Percentiles rank a stretch among this genome's conserved stretches.
Conservation (phyloP, 1,140 invertebrate species). For the Leptinotarsa undecemlineata region DNA sequence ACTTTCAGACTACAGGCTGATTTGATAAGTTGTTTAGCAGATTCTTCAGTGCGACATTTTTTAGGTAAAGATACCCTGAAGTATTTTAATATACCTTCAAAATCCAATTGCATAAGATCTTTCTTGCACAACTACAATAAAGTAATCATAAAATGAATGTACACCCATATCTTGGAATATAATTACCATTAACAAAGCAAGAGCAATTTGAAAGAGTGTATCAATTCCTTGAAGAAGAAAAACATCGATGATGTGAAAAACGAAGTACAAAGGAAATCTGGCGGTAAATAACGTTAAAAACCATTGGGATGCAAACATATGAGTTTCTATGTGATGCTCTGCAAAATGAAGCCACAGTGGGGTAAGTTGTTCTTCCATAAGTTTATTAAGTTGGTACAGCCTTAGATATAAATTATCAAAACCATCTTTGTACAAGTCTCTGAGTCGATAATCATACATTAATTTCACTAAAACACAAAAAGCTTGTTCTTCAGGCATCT, state of each 20-base stretch:
- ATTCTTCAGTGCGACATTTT: conserved; percentile 90
- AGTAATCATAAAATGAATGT: conserved; percentile 9
- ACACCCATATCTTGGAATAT: not conserved
- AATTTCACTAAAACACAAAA: conserved; percentile 95
- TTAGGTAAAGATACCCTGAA: conserved; percentile 95
- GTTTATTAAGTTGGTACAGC: conserved; percentile 93
- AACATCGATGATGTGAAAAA: conserved; percentile 96
- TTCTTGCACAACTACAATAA: conserved; percentile 76
- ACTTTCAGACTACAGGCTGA: conserved; percentile 89
- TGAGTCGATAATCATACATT: conserved; percentile 94
- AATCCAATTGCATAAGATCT: conserved; percentile 93
- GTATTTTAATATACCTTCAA: conserved; percentile 94
- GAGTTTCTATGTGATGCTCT: conserved; percentile 90
- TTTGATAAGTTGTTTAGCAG: conserved; percentile 86
- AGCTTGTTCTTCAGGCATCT: conserved; percentile 99
- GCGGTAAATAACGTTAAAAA: conserved; percentile 98
- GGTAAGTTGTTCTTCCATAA: conserved; percentile 93
- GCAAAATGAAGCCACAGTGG: conserved; percentile 90
- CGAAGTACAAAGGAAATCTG: conserved; percentile 95
- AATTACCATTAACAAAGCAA: conserved; percentile 86
- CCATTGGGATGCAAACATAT: conserved; percentile 99
- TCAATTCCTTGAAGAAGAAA: conserved; percentile 93
- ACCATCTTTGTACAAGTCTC: conserved; percentile 94
- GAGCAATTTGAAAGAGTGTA: conserved; percentile 93
- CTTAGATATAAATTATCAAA: conserved; percentile 95